Evolutionary conservation across 2,797 vertebrate species (phyloP).

Genomic region (Anolis apletophallus): DNA sequence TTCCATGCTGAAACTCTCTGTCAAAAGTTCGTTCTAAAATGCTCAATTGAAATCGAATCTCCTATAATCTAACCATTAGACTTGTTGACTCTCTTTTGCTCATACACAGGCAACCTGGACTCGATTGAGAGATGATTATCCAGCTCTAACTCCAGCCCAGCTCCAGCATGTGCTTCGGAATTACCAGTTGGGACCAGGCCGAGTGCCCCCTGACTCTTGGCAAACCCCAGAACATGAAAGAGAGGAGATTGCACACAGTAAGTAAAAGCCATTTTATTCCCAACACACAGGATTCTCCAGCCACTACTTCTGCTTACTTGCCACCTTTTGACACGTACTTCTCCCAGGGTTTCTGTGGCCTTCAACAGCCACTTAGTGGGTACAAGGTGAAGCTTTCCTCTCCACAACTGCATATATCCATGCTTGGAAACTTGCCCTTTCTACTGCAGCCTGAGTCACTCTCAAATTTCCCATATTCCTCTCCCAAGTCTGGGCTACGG

Average conservation of each 20-base stretch:
- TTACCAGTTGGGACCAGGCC: conserved; percentile 90
- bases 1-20: no score
- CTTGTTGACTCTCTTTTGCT: no score
- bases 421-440: not conserved
- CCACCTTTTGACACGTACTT: not conserved
- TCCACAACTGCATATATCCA: not conserved
- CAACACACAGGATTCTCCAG: not conserved
- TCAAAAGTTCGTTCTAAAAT: no score
- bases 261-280: conserved; percentile 26
- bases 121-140: conserved; percentile 85
- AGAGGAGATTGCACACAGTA: conserved; percentile 71
- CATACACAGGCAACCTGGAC: conserved; percentile 79
- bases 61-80: no score
- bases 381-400: not conserved
- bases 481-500: not conserved
- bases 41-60: no score
- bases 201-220: conserved; percentile 86
- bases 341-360: not conserved
- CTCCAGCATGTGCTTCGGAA: conserved; percentile 91
- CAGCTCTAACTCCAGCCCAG: conserved; percentile 86
- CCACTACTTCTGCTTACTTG: not conserved
- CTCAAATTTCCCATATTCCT: not conserved
- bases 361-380: not conserved
- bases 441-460: no score
- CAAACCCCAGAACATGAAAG: conserved; percentile 80